Evolutionary conservation across 2,888 invertebrate species (phyloP), one percentile per base, ranked within the genome.

Genomic region (Apamea monoglypha): DNA sequence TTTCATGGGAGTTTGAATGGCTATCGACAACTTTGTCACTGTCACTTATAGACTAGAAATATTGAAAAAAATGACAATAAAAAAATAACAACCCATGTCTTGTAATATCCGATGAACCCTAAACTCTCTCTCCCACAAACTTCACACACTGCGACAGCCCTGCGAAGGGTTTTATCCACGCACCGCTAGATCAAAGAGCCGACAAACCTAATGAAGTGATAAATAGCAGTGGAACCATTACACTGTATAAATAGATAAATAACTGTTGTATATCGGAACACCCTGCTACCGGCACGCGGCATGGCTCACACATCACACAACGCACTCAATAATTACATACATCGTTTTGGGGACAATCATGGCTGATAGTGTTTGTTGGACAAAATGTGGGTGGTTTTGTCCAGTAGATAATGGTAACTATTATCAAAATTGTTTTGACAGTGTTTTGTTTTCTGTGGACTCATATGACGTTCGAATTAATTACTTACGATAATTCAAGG

Each of bases 121-220:
- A 61, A 63, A 8, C 1, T n/a, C 10, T 25, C 1, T 25, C 25
- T 21, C 0, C 2, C 50, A 63, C 18, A 64, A 72, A 29, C 16
- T 14, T 10, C 2, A 25, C 12, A 53, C 0, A 1, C 8, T 25
- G 59, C 40, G 86, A 10, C 90, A 91, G 25, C 91, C 91, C 89
- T 91, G 36, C 69, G n/a, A 74, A 74, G 75, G 82, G 80, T 78
- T 86, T 83, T 85, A 88, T 83, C 84, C 85, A 84, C 85, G 82
- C 87, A 82, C 74, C 77, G 85, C 84, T 85, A 92, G 90, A 92
- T 94, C 92, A 93, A 92, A 93, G 92, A 91, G 89, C 86, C 83
- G 85, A 81, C 88, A 84, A 83, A 85, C 85, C 86, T 91, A 92
- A 93, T 93, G 92, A 93, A 93, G 93, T 91, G 91, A 91, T 92